Percentiles rank a stretch among this genome's conserved stretches.
Conservation (phyloP, 2,113 vertebrate genomes). For the Mesocricetus auratus region DNA sequence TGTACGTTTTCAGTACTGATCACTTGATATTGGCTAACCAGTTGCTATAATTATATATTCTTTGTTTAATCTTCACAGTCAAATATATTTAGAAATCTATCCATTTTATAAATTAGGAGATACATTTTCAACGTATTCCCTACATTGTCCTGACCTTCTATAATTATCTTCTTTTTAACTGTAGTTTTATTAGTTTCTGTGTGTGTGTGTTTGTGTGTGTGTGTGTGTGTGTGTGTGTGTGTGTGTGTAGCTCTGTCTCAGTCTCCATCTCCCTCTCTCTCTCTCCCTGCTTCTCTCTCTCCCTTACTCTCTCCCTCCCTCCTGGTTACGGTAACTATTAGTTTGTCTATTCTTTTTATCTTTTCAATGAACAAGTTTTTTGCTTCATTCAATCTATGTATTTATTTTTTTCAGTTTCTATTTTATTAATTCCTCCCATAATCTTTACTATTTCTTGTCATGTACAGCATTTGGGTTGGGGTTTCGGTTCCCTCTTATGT, state of each 20-base stretch:
- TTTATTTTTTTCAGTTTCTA: no score
- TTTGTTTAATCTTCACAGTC: not conserved
- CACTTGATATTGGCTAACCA: not conserved
- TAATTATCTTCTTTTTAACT: no score
- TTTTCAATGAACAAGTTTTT: no score
- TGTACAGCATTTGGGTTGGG: not conserved
- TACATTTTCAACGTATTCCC: not conserved
- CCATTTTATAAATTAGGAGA: not conserved
- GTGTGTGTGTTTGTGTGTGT: no score
- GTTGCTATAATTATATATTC: not conserved
- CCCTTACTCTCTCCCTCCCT: not conserved
- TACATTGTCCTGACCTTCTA: not conserved
- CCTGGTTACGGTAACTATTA: not conserved
- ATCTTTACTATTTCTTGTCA: not conserved
- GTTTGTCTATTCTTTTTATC: not conserved
- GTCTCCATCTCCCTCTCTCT: no score
- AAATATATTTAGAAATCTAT: not conserved
- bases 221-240: no score
- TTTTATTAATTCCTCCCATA: not conserved
- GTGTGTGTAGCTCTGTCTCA: no score
- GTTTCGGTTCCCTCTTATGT: not conserved
- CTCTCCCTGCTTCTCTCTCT: no score
- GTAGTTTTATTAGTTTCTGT: no score
- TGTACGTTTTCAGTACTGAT: not conserved
- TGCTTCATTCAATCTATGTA: not conserved